These are phyloP conservation scores for Eutrigla gurnardus DNA, from an alignment of 2,797 vertebrate species.

Conservation along the genomic window DNA sequence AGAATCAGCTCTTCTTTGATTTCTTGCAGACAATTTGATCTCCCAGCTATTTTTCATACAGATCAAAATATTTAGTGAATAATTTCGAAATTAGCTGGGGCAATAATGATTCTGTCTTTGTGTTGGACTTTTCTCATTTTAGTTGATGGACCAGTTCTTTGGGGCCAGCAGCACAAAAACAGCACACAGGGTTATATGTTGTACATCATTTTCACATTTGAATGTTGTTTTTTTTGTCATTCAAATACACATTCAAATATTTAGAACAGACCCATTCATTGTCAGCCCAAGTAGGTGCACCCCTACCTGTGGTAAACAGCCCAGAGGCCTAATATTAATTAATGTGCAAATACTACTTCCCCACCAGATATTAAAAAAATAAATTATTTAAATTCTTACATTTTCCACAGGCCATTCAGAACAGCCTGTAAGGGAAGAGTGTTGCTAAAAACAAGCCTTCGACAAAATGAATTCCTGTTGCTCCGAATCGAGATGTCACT, in stretches of 20 bases:
- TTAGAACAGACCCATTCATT: no score
- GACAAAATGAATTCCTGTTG: no score
- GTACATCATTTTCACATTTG: no score
- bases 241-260: no score
- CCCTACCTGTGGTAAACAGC: neutral
- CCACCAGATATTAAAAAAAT: neutral
- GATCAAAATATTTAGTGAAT: constrained; percentile 5
- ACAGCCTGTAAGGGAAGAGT: no score
- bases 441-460: no score
- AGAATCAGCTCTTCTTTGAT: neutral
- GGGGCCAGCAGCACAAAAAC: neutral
- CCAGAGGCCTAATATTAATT: neutral
- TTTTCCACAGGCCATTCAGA: no score
- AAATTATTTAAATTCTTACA: neutral
- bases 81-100: neutral
- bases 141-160: neutral
- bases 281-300: neutral
- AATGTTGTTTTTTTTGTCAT: neutral
- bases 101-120: neutral
- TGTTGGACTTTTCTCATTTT: constrained; percentile 11
- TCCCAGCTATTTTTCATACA: neutral
- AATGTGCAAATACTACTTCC: neutral
- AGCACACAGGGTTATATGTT: neutral
- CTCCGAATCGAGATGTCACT: no score
- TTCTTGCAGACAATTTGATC: constrained; percentile 6